Conservation (phyloP, 2,888 invertebrate genomes). For the Neria commutata region DNA sequence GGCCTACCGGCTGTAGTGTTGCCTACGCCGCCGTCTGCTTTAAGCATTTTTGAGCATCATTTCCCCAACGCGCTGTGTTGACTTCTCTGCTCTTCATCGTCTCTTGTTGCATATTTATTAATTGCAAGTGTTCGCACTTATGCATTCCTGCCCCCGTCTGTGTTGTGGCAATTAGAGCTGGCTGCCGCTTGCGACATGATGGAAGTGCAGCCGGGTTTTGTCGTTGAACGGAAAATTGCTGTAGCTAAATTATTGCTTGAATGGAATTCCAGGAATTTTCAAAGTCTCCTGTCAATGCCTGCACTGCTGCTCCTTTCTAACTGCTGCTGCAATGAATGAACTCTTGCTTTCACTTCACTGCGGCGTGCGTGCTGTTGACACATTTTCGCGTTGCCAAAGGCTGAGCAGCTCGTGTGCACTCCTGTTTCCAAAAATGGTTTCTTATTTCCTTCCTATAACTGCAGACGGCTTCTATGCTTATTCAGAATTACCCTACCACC, state of each 20-base stretch:
- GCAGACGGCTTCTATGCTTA: constrained; percentile 9
- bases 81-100: neutral
- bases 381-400: neutral
- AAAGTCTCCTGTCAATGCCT: neutral
- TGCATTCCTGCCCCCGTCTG: too few species aligned
- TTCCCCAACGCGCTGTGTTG: neutral
- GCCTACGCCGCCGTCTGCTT: too few species aligned
- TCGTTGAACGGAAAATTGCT: too few species aligned
- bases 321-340: neutral
- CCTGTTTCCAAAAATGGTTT: constrained; percentile 43
- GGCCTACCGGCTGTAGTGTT: neutral
- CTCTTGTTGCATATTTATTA: constrained; percentile 42
- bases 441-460: constrained; percentile 36
- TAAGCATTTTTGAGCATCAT: neutral
- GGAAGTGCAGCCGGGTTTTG: neutral
- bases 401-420: neutral
- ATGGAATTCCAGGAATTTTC: too few species aligned
- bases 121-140: constrained; percentile 53
- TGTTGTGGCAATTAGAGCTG: constrained; percentile 50
- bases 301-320: constrained; percentile 10
- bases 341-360: neutral
- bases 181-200: constrained; percentile 16
- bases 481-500: neutral
- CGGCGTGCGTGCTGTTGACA: neutral
- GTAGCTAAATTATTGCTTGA: too few species aligned